These are phyloP conservation scores for Novumbra hubbsi DNA, from an alignment of 2,797 vertebrate species.

Conservation along the genomic window DNA sequence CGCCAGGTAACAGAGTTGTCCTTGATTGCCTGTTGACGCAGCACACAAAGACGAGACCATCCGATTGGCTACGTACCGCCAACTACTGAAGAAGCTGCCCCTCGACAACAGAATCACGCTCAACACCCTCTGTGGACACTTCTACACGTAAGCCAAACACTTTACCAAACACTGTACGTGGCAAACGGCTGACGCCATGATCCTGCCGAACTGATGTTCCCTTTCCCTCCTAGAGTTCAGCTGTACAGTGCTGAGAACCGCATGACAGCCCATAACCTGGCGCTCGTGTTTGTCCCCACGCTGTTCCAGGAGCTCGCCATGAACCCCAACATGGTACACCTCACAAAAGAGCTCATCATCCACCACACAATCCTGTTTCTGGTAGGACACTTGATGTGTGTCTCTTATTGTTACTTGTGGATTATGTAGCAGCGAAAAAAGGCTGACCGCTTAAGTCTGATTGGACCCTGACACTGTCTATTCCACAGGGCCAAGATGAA, in stretches of 20 bases:
- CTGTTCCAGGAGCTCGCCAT: constrained; percentile 66
- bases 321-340: constrained; percentile 59
- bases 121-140: constrained; percentile 67
- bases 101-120: constrained; percentile 60
- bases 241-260: constrained; percentile 68
- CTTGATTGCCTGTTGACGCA: constrained; percentile 36
- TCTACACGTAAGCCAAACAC: constrained; percentile 64
- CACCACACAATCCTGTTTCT: constrained; percentile 47
- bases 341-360: constrained; percentile 73
- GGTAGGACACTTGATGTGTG: background rate
- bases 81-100: constrained; percentile 59
- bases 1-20: background rate
- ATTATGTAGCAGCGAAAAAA: background rate
- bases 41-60: constrained; percentile 51
- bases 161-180: background rate
- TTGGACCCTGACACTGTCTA: background rate
- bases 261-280: constrained; percentile 77
- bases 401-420: background rate
- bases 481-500: constrained; percentile 27
- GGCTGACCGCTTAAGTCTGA: background rate
- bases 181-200: background rate
- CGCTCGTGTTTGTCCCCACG: constrained; percentile 70
- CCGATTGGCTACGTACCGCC: constrained; percentile 57
- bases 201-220: background rate
- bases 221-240: constrained; percentile 63